Percentiles rank a stretch among this genome's conserved stretches.
These are phyloP conservation scores for Stichopus chloronotus DNA, from an alignment of 35 echinoderm and acorn worm genomes.

Conservation along the genomic window DNA sequence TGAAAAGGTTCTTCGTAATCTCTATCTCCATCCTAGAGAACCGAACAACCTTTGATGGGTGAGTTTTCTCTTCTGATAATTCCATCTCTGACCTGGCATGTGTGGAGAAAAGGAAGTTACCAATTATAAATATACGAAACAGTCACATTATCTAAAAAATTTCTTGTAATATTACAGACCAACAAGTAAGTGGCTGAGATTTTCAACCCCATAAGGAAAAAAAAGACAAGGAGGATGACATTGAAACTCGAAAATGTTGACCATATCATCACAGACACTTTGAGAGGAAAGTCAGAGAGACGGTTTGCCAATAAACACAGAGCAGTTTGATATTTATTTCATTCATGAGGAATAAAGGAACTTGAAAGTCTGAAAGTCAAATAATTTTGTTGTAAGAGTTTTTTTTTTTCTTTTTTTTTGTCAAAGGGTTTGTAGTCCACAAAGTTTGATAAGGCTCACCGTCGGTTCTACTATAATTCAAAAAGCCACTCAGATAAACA, in stretches of 20 bases:
- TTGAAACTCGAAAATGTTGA: no score
- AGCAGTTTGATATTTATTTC: neutral
- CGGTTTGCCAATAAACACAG: no score
- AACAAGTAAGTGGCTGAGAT: no score
- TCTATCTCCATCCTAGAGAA: neutral
- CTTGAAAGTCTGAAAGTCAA: neutral
- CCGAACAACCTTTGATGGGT: neutral
- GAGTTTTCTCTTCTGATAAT: neutral
- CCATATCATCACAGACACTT: no score
- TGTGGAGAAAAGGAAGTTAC: neutral
- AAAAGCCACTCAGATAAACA: neutral
- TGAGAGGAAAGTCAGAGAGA: no score
- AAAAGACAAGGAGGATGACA: no score
- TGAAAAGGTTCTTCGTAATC: conserved; percentile 1
- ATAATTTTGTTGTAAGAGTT: neutral
- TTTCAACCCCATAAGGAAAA: no score
- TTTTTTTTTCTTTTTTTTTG: neutral
- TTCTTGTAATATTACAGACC: no score
- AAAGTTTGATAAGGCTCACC: neutral
- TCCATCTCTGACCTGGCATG: neutral
- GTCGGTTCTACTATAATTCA: neutral
- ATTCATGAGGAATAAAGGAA: neutral
- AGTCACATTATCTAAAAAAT: no score
- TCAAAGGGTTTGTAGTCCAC: neutral
- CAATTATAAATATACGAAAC: neutral